Base-by-base conservation (phyloP, 1,140 invertebrate genomes). In the Acromyrmex charruanus region DNA sequence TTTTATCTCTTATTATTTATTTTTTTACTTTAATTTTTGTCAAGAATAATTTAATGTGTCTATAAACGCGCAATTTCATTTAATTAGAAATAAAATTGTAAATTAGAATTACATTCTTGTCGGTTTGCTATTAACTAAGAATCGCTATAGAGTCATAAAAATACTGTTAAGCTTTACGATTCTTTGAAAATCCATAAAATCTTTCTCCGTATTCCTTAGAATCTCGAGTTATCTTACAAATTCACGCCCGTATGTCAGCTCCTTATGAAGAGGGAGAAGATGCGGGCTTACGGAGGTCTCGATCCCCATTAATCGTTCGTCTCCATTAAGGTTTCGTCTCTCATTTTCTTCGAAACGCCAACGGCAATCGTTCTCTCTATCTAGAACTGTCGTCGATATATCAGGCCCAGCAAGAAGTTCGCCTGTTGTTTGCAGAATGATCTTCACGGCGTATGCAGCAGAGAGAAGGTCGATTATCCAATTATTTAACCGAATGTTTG, bases 301-400 rank as follows among this genome's bases (percentile, higher is more conserved):
- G 77, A 89, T 89, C 88, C 81, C 77, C 65, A 84, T 90, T 88
- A 87, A 90, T 89, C 72, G 61, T 82, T 77, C 59, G 44, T 53
- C 55, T 51, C n/a, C 10, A 55, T 55, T 71, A 81, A 81, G 16
- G 77, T 72, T 71, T 81, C 65, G n/a, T 86, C 44, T 51, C n/a
- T 71, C 49, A 35, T 25, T 85, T 85, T 85, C 88, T 39, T 31
- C 71, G 87, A 88, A 88, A 88, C n/a, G 58, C n/a, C 44, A 65
- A 35, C 53, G 66, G 53, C 66, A 18, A 6, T 51, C 79, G 18
- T 39, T 72, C 21, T 58, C 31, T 44, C 25, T 31, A 81, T 81
- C 31, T 31, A 44, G 44, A 53, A 68, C 53, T 6, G 14, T 53
- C 31, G 39, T 35, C 28, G 51, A 71, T 71, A 44, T 39, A 44